These are phyloP conservation scores for Baryphthengus martii DNA, from an alignment of 2,113 vertebrate species.

Conservation along the genomic window DNA sequence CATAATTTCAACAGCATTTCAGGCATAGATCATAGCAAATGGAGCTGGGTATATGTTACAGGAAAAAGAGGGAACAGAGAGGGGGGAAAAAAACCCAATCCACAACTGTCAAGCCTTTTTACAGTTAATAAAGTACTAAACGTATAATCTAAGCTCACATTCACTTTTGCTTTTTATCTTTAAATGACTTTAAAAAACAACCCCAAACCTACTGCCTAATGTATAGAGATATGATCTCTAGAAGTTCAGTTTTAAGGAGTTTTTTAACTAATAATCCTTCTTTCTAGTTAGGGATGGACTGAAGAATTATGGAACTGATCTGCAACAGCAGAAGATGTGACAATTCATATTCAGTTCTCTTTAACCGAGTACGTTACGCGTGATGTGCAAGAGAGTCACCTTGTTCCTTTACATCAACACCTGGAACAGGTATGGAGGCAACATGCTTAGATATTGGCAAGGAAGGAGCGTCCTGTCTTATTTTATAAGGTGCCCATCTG, in stretches of 20 bases:
- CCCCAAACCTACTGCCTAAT: not conserved
- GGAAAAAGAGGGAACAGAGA: not conserved
- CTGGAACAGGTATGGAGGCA: conserved; percentile 24
- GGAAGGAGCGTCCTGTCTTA: not conserved
- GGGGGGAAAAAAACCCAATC: fast-evolving
- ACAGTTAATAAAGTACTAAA: not conserved
- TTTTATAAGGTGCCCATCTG: not conserved
- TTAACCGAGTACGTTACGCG: not conserved
- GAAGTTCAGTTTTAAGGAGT: not conserved
- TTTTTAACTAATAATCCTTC: not conserved
- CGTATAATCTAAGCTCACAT: not conserved
- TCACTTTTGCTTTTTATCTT: not conserved
- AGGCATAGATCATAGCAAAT: conserved; percentile 22
- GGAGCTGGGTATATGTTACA: not conserved
- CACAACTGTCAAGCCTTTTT: not conserved
- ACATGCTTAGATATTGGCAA: conserved; percentile 4
- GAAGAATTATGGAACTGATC: not conserved
- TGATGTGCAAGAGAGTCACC: not conserved
- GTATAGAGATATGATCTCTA: not conserved
- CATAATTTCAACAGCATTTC: conserved; percentile 18
- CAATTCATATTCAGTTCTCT: not conserved
- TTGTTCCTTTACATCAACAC: conserved; percentile 24
- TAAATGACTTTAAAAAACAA: not conserved
- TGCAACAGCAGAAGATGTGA: not conserved
- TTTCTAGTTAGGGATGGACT: not conserved